Conservation (phyloP, 2,113 vertebrate species). For the Sterna hirundo region DNA sequence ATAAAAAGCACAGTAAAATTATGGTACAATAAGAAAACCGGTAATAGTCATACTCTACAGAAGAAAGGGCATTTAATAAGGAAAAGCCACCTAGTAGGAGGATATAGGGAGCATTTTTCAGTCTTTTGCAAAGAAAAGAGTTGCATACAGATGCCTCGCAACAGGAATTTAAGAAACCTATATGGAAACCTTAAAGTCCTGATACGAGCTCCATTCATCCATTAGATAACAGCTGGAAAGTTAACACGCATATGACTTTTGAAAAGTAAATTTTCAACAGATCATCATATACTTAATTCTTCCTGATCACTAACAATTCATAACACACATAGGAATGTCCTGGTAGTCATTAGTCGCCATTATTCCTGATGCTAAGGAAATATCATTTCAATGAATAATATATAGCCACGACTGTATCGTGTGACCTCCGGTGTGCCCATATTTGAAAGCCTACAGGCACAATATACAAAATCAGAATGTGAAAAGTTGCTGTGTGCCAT, state of each 20-base stretch:
- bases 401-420: rapidly evolving
- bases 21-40: neutral
- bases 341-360: neutral
- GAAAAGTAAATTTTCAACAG: neutral
- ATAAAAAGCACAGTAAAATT: neutral
- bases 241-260: neutral
- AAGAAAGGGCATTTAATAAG: neutral
- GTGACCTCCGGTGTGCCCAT: rapidly evolving
- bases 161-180: neutral
- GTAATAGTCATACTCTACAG: neutral
- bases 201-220: neutral
- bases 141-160: rapidly evolving
- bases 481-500: neutral
- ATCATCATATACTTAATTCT: neutral
- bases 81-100: neutral
- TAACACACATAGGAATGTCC: neutral
- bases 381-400: neutral
- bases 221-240: neutral
- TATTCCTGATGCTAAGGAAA: neutral
- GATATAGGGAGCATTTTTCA: neutral
- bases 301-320: neutral
- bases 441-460: neutral
- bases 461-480: neutral
- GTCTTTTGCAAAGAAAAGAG: neutral
- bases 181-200: neutral